Evolutionary conservation across 1,140 invertebrate genomes (phyloP).

Genomic region (Drosophila sechellia): DNA sequence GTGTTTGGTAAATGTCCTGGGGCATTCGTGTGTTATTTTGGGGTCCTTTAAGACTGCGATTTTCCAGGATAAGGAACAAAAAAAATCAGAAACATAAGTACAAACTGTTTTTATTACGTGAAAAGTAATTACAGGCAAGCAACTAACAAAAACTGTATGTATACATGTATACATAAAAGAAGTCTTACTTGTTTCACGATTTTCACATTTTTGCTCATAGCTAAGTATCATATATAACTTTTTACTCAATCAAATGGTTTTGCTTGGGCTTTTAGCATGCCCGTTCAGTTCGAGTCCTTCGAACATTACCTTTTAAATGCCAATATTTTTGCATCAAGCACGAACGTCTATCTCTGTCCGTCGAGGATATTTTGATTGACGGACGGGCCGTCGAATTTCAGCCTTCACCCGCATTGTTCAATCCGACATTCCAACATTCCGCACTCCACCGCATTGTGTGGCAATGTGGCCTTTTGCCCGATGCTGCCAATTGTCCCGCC

Average conservation of each 20-base stretch:
- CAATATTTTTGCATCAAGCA: conserved; percentile 16
- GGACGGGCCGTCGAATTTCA: conserved; percentile 11
- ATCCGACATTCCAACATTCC: not conserved
- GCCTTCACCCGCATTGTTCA: conserved; percentile 19
- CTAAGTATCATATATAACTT: no score
- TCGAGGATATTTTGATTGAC: conserved; percentile 30
- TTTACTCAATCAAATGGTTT: no score
- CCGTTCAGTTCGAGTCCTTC: not conserved
- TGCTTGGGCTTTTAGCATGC: not conserved
- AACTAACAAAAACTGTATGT: no score
- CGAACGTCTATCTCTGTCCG: conserved; percentile 17
- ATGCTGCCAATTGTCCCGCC: conserved; percentile 33
- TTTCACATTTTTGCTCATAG: no score
- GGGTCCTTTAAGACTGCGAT: conserved; percentile 1
- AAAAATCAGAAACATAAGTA: conserved; percentile 1
- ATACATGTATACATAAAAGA: no score
- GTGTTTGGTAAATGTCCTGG: conserved; percentile 6
- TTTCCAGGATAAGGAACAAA: not conserved
- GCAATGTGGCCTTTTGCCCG: conserved; percentile 30
- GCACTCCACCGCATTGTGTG: conserved; percentile 12
- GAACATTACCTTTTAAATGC: conserved; percentile 17
- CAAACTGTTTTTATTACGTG: conserved; percentile 7
- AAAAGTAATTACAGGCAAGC: not conserved
- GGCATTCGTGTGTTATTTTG: not conserved
- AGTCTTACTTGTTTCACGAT: no score